A percentile compares a stretch with the other conserved stretches of the same genome.
Conservation (phyloP, 2,888 invertebrate species). For the Euplexia lucipara region DNA sequence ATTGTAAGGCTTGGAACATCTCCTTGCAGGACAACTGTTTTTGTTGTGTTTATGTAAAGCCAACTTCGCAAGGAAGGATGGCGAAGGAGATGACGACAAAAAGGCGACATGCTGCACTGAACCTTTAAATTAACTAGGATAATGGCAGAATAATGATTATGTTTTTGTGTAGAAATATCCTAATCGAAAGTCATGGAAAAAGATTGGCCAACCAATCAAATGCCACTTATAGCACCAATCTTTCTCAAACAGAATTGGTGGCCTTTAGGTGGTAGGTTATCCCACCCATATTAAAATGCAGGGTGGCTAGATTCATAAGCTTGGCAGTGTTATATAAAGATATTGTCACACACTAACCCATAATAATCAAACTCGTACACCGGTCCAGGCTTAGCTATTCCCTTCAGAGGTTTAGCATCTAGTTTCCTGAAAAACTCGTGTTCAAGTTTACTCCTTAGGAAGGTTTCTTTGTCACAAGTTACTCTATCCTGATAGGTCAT, state of each 20-base stretch:
- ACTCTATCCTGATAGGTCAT: conserved; percentile 91
- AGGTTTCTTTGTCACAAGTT: conserved; percentile 92
- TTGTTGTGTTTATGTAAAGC: not conserved
- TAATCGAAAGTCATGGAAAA: too few species aligned
- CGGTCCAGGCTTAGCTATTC: conserved; percentile 92
- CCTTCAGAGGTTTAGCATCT: conserved; percentile 90
- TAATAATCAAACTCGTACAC: conserved; percentile 91
- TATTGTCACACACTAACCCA: conserved; percentile 64
- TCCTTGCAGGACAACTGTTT: not conserved
- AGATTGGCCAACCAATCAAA: too few species aligned
- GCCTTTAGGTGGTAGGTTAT: too few species aligned
- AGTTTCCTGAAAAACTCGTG: conserved; percentile 91
- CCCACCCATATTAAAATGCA: not conserved
- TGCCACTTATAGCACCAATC: too few species aligned
- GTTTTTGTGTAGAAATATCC: too few species aligned
- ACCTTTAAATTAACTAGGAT: too few species aligned
- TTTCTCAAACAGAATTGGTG: too few species aligned
- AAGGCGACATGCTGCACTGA: too few species aligned
- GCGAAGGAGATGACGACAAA: too few species aligned
- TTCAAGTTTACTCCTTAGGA: conserved; percentile 92
- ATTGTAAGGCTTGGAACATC: not conserved
- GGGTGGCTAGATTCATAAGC: not conserved
- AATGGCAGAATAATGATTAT: too few species aligned
- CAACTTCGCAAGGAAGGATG: too few species aligned
- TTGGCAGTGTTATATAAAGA: not conserved